phyloP scores from a whole-genome alignment of 2,113 vertebrate genomes.

The Nibea coibor region DNA sequence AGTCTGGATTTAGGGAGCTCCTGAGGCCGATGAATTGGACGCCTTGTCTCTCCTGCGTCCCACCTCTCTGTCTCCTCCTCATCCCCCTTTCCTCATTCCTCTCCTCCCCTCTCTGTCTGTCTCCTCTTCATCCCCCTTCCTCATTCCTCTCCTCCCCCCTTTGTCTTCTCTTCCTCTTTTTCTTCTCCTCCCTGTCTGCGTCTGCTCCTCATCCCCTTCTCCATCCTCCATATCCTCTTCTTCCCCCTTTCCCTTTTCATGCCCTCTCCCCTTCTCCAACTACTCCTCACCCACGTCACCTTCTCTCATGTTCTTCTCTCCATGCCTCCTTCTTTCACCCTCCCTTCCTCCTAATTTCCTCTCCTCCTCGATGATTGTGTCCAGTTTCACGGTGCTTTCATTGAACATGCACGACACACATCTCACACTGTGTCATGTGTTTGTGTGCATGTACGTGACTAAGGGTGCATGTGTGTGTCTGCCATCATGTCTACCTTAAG shows the following conservation, averaged over 20 bases:
- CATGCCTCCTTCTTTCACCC: background rate
- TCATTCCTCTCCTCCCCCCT: background rate
- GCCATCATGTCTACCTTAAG: constrained; percentile 74
- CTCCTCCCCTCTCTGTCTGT: constrained; percentile 14
- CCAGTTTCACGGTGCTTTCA: constrained; percentile 65
- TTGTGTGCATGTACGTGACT: constrained; percentile 3
- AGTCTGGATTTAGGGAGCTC: constrained; percentile 77
- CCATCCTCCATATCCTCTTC: background rate
- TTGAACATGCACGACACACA: constrained; percentile 60
- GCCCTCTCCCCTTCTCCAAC: background rate
- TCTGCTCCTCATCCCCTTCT: background rate
- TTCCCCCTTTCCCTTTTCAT: background rate
- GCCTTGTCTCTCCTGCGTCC: constrained; percentile 74
- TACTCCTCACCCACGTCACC: background rate
- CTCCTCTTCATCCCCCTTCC: constrained; percentile 10
- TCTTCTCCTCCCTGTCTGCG: background rate
- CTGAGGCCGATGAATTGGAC: constrained; percentile 79
- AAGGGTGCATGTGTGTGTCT: constrained; percentile 51
- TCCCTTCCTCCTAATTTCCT: constrained; percentile 47
- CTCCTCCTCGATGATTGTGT: constrained; percentile 57
- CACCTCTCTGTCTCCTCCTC: constrained; percentile 59
- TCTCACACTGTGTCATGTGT: constrained; percentile 22
- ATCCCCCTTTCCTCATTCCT: constrained; percentile 29
- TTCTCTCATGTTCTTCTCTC: background rate
- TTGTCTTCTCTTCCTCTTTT: background rate